A percentile compares a stretch with the other conserved stretches of the same genome.
Conservation (phyloP, 2,888 invertebrate species). For the Drosophila nigritarsus region DNA sequence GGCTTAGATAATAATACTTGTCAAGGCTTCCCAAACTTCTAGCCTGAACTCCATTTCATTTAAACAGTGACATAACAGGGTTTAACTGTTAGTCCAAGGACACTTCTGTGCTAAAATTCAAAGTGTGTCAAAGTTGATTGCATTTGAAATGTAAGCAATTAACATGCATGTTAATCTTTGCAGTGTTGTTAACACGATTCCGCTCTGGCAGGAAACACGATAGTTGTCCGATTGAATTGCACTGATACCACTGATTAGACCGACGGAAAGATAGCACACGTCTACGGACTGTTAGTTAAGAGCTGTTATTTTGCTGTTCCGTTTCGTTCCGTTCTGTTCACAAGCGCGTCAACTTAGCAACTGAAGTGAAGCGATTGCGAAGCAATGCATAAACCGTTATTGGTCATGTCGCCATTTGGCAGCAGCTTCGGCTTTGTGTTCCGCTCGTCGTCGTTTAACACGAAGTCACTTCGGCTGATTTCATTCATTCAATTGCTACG, state of each 20-base stretch:
- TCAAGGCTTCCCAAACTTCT: background rate
- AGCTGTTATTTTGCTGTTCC: conserved; percentile 16
- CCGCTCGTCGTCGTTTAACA: conserved; percentile 1
- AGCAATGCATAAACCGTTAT: conserved; percentile 37
- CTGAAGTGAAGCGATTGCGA: conserved; percentile 52
- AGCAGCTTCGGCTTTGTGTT: conserved; percentile 60
- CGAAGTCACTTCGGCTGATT: conserved; percentile 42
- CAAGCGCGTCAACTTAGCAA: conserved; percentile 71
- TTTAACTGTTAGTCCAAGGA: background rate
- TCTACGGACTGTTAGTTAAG: conserved; percentile 34
- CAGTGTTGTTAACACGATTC: conserved; percentile 16
- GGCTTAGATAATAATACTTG: background rate
- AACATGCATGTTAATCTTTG: conserved; percentile 19
- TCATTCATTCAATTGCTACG: conserved; percentile 71
- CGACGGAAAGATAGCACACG: conserved; percentile 54
- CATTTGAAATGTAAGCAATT: conserved; percentile 33
- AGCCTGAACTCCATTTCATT: background rate
- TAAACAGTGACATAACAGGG: background rate
- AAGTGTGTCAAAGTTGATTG: conserved; percentile 43
- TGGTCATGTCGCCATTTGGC: conserved; percentile 55
- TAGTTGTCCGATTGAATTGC: conserved; percentile 15
- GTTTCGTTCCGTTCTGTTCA: conserved; percentile 46
- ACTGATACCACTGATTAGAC: conserved; percentile 33
- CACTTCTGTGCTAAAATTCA: conserved; percentile 5
- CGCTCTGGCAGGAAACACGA: conserved; percentile 33